These are phyloP conservation scores for Gortyna flavago DNA, from an alignment of 2,888 invertebrate genomes.

Conservation along the genomic window DNA sequence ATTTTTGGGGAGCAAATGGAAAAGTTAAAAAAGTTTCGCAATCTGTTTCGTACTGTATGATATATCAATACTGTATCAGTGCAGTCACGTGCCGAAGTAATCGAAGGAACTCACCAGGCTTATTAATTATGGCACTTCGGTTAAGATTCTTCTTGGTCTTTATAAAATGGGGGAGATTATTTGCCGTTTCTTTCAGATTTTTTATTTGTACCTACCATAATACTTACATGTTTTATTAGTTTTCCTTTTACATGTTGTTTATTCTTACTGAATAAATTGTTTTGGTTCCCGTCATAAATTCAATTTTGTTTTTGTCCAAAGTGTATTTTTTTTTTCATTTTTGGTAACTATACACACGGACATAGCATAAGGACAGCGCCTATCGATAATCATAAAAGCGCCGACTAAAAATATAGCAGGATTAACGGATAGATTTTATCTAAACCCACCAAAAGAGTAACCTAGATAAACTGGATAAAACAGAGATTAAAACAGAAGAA, in stretches of 20 bases:
- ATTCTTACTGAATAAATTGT: neutral
- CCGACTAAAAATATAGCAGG: conserved; percentile 19
- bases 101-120: neutral
- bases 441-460: conserved; percentile 11
- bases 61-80: no score
- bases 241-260: neutral
- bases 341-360: neutral
- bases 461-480: no score
- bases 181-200: no score
- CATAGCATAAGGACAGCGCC: neutral
- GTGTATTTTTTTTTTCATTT: neutral
- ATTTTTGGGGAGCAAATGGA: no score
- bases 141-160: neutral
- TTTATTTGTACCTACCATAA: no score
- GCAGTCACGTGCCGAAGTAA: conserved; percentile 14
- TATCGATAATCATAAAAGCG: conserved; percentile 24
- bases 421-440: conserved; percentile 55
- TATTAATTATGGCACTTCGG: neutral
- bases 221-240: no score
- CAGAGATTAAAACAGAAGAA: no score
- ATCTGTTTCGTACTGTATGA: no score
- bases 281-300: no score
- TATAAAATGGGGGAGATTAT: no score
- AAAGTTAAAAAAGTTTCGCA: no score
- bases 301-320: neutral